These are phyloP conservation scores for Loriculus beryllinus DNA, from an alignment of 2,797 vertebrate species.

Conservation along the genomic window DNA sequence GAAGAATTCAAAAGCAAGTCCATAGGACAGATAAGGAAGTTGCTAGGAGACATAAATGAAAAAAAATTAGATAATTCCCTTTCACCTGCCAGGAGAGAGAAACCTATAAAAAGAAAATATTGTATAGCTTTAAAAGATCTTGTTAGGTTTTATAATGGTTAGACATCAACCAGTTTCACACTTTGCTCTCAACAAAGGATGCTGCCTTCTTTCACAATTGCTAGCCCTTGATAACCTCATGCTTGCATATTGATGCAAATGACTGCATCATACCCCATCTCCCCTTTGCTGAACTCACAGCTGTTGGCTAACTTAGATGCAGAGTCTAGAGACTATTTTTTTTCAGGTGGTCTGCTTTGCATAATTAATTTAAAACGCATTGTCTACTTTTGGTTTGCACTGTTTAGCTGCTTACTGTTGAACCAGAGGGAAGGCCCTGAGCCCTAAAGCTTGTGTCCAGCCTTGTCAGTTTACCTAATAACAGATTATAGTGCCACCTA, in stretches of 20 bases:
- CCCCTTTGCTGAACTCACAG: not conserved
- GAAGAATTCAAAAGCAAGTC: conserved; percentile 12
- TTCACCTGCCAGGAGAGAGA: not conserved
- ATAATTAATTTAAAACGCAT: not conserved
- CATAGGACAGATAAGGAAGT: not conserved
- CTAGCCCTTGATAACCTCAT: not conserved
- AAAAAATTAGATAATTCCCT: conserved; percentile 20
- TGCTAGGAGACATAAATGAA: conserved; percentile 14
- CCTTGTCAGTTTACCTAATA: not conserved
- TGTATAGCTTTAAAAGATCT: not conserved
- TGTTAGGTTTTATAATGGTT: not conserved
- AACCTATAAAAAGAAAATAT: not conserved
- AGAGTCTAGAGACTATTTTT: not conserved
- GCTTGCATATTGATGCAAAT: not conserved
- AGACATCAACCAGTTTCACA: not conserved
- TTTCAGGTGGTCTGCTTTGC: not conserved
- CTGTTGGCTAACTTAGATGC: not conserved
- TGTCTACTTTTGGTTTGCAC: not conserved
- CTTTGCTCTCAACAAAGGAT: not conserved
- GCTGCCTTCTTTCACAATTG: not conserved
- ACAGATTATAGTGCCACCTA: not conserved
- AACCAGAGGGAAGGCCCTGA: not conserved
- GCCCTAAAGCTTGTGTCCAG: not conserved
- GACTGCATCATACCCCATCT: not conserved
- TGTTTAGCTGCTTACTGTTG: not conserved